phyloP scores from a whole-genome alignment of 1,140 invertebrate genomes.

The Nautilus pompilius region DNA sequence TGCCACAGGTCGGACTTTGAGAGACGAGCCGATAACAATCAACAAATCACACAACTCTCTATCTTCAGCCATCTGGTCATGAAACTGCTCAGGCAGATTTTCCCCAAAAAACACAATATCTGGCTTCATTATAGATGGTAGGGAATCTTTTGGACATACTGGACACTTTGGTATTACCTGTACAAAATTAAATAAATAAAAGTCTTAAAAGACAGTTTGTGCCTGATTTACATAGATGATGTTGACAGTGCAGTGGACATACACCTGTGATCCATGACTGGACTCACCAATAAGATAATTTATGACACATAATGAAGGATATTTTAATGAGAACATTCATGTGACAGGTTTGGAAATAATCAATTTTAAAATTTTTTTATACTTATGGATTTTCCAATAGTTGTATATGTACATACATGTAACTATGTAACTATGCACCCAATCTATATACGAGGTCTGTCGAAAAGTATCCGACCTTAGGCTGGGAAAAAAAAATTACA shows the following conservation, averaged over 20 bases:
- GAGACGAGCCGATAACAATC: conserved; percentile 85
- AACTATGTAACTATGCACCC: too few species aligned
- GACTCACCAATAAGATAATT: background rate
- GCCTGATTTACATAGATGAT: too few species aligned
- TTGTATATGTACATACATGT: too few species aligned
- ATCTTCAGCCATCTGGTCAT: conserved; percentile 76
- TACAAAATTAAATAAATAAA: conserved; percentile 27
- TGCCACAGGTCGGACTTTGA: conserved; percentile 86
- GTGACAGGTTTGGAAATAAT: background rate
- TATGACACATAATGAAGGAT: background rate
- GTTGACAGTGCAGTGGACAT: too few species aligned
- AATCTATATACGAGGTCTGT: too few species aligned
- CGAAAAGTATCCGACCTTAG: too few species aligned
- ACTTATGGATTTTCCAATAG: too few species aligned
- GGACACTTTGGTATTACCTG: conserved; percentile 79
- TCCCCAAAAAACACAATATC: conserved; percentile 96
- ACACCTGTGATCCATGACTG: background rate
- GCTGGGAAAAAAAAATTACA: too few species aligned
- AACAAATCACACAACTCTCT: conserved; percentile 81
- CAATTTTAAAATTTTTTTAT: background rate
- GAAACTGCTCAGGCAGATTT: conserved; percentile 81
- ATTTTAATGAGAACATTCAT: background rate
- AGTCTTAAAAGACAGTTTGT: too few species aligned
- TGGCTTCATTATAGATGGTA: conserved; percentile 79
- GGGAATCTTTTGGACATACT: conserved; percentile 60